Evolutionary conservation across 1,140 invertebrate species (phyloP).

Genomic region (Bombyx mandarina): DNA sequence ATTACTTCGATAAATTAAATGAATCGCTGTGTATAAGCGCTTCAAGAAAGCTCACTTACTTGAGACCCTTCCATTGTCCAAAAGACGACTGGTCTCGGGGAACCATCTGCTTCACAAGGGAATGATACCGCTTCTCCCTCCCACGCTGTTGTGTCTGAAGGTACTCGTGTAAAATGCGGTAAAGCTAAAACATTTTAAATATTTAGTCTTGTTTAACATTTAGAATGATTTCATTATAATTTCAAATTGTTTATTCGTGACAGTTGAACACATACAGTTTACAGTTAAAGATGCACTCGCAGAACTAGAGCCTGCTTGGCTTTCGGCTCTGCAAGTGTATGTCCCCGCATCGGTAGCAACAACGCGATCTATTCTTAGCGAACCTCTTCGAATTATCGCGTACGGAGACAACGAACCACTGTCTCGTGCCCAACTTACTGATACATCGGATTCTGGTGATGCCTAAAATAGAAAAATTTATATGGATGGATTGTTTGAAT

Average conservation of each 20-base stretch:
- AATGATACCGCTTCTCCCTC: constrained; percentile 87
- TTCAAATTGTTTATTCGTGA: too few relatives aligned
- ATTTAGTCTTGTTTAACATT: neutral
- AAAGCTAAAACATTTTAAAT: constrained; percentile 76
- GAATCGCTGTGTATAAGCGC: too few relatives aligned
- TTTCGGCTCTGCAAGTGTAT: constrained; percentile 68
- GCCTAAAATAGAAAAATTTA: constrained; percentile 29
- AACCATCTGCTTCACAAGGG: constrained; percentile 90
- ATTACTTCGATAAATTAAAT: too few relatives aligned
- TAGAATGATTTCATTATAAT: too few relatives aligned
- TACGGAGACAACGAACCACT: constrained; percentile 53
- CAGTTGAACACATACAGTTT: constrained; percentile 49
- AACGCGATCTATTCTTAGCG: constrained; percentile 58
- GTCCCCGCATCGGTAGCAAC: constrained; percentile 52
- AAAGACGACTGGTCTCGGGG: constrained; percentile 89
- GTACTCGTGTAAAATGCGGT: constrained; percentile 88
- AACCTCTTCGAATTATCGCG: constrained; percentile 55
- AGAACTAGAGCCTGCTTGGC: constrained; percentile 59
- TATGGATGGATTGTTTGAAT: neutral
- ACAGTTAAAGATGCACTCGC: constrained; percentile 60
- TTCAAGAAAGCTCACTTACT: constrained; percentile 21
- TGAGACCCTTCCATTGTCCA: constrained; percentile 86
- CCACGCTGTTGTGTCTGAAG: constrained; percentile 86
- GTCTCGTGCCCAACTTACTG: constrained; percentile 56
- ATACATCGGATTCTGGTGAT: constrained; percentile 58